Evolutionary conservation across 2,888 invertebrate genomes (phyloP).

Genomic region (Trachelus troglodyta): DNA sequence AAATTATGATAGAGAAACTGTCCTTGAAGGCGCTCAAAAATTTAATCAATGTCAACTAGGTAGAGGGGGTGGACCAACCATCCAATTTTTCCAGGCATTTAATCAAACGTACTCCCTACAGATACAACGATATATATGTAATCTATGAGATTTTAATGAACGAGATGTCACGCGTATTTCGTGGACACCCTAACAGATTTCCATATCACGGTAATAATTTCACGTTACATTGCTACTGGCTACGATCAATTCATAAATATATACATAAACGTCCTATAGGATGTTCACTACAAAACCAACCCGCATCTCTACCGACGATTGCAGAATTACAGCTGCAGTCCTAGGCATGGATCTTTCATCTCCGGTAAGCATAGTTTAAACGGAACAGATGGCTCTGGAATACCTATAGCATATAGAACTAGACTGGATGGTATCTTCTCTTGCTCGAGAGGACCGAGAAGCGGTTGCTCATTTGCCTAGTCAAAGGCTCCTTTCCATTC

Average conservation of each 20-base stretch:
- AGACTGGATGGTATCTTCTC: slow-evolving; percentile 28
- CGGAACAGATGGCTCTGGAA: slow-evolving; percentile 17
- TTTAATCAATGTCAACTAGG: slow-evolving; percentile 16
- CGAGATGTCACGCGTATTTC: slow-evolving; percentile 16
- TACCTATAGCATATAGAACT: slow-evolving; percentile 23
- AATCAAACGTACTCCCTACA: slow-evolving; percentile 8
- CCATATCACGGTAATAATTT: slow-evolving; percentile 2
- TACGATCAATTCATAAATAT: not conserved
- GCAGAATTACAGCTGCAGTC: slow-evolving; percentile 2
- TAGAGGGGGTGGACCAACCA: not conserved
- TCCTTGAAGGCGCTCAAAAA: not conserved
- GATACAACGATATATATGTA: not conserved
- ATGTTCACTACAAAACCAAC: not conserved
- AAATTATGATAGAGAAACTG: not conserved
- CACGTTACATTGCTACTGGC: not conserved
- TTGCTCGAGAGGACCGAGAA: slow-evolving; percentile 31
- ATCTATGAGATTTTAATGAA: slow-evolving; percentile 20
- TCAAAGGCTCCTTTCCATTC: slow-evolving; percentile 37
- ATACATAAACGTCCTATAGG: not conserved
- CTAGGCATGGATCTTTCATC: slow-evolving; percentile 39
- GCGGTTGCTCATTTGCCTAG: slow-evolving; percentile 44
- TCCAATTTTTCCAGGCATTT: slow-evolving; percentile 14
- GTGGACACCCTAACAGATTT: not conserved
- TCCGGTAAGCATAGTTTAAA: slow-evolving; percentile 26
- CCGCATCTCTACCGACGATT: not conserved